These are phyloP conservation scores for Bufotes viridis DNA, from an alignment of 2,797 vertebrate species.

Conservation along the genomic window DNA sequence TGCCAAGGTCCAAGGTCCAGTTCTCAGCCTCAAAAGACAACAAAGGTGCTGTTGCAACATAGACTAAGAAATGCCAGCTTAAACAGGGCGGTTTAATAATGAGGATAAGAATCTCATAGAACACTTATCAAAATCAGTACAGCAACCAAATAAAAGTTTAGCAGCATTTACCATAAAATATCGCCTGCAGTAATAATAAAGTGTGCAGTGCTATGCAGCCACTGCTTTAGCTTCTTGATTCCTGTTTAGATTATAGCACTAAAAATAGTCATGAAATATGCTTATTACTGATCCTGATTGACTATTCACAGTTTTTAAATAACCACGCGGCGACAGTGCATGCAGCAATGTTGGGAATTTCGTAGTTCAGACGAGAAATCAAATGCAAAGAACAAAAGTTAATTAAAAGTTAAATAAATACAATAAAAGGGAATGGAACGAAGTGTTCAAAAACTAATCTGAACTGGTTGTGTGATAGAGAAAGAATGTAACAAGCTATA, in stretches of 20 bases:
- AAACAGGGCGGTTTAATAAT: neutral
- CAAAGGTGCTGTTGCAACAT: constrained; percentile 10
- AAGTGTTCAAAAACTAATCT: neutral
- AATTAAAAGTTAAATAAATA: neutral
- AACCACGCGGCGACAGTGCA: neutral
- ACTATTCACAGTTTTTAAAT: neutral
- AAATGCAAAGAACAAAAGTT: neutral
- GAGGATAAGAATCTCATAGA: neutral
- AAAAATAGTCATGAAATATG: neutral
- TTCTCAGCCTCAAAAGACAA: constrained; percentile 19
- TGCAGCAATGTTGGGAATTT: neutral
- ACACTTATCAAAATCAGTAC: neutral
- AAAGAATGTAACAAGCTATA: neutral
- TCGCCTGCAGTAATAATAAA: neutral
- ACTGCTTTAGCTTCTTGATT: neutral
- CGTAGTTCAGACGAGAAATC: neutral
- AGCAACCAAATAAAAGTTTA: neutral
- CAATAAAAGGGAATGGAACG: neutral
- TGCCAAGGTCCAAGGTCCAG: constrained; percentile 26
- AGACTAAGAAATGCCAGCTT: neutral
- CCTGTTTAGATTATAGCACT: neutral
- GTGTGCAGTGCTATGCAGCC: neutral
- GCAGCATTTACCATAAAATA: neutral
- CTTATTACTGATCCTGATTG: neutral
- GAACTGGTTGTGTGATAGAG: neutral